Conservation (phyloP, 2,113 vertebrate species). For the Centrocercus urophasianus region DNA sequence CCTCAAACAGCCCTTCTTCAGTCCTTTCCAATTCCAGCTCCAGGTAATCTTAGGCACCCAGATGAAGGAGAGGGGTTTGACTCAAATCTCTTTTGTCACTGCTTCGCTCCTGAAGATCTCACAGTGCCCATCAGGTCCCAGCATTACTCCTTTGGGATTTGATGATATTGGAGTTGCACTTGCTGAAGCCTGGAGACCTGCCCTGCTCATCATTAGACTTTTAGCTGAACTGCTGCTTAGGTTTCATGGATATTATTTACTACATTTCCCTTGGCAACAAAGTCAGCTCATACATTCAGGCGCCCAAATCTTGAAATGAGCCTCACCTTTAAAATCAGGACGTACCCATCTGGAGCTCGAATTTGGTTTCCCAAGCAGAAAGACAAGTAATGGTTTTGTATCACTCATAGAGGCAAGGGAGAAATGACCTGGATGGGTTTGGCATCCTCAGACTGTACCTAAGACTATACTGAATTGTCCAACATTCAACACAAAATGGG, state of each 20-base stretch:
- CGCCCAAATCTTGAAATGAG: neutral
- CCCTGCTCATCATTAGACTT: neutral
- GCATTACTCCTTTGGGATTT: accelerated
- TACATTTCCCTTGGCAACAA: neutral
- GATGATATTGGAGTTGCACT: neutral
- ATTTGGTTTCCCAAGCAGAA: neutral
- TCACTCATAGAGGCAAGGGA: neutral
- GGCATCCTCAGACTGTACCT: neutral
- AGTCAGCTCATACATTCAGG: neutral
- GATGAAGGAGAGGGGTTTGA: neutral
- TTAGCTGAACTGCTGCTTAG: neutral
- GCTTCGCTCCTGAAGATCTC: neutral
- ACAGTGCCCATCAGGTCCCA: neutral
- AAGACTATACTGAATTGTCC: neutral
- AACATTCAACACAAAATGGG: neutral
- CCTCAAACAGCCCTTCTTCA: neutral
- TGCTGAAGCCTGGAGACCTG: neutral
- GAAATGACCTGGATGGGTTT: neutral
- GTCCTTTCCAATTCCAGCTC: neutral
- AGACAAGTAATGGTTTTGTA: neutral
- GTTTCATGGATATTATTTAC: neutral
- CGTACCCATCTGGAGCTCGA: neutral
- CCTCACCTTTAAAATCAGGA: neutral
- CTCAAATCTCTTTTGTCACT: neutral
- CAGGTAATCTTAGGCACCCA: neutral